These are phyloP conservation scores for Heteronetta atricapilla DNA, from an alignment of 2,113 vertebrate species.

Conservation along the genomic window DNA sequence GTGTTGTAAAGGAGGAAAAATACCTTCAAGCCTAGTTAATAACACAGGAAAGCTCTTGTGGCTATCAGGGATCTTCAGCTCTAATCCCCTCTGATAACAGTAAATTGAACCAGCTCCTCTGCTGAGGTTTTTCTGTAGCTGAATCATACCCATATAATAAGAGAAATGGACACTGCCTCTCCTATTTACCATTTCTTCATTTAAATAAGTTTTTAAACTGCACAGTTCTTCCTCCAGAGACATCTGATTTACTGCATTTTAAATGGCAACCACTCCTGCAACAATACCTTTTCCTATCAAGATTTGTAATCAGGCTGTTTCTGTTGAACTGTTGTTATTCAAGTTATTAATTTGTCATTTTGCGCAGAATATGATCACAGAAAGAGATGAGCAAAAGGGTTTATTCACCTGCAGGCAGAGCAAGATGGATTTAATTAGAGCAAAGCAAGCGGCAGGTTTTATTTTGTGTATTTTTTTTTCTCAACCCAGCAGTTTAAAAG, in stretches of 20 bases:
- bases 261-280: slow-evolving; percentile 46
- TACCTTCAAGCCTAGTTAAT: slow-evolving; percentile 37
- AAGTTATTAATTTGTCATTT: slow-evolving; percentile 67
- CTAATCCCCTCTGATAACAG: slow-evolving; percentile 66
- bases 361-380: not conserved
- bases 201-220: slow-evolving; percentile 54
- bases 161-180: slow-evolving; percentile 41
- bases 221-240: slow-evolving; percentile 17
- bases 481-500: slow-evolving; percentile 35
- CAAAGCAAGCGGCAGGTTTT: slow-evolving; percentile 19
- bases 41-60: slow-evolving; percentile 53
- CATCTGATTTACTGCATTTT: slow-evolving; percentile 43
- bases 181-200: slow-evolving; percentile 42
- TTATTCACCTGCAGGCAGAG: slow-evolving; percentile 26
- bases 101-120: slow-evolving; percentile 59
- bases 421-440: slow-evolving; percentile 56
- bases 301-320: slow-evolving; percentile 53
- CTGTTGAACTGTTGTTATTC: slow-evolving; percentile 39
- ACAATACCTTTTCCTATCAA: slow-evolving; percentile 38
- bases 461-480: not conserved
- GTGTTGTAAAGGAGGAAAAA: slow-evolving; percentile 41
- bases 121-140: slow-evolving; percentile 31
- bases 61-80: slow-evolving; percentile 55
- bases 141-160: slow-evolving; percentile 43
- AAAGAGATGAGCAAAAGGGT: not conserved